Evolutionary conservation across 2,797 vertebrate species (phyloP), one percentile per base, ranked within the genome.

Genomic region (Phoxinus dragarum): DNA sequence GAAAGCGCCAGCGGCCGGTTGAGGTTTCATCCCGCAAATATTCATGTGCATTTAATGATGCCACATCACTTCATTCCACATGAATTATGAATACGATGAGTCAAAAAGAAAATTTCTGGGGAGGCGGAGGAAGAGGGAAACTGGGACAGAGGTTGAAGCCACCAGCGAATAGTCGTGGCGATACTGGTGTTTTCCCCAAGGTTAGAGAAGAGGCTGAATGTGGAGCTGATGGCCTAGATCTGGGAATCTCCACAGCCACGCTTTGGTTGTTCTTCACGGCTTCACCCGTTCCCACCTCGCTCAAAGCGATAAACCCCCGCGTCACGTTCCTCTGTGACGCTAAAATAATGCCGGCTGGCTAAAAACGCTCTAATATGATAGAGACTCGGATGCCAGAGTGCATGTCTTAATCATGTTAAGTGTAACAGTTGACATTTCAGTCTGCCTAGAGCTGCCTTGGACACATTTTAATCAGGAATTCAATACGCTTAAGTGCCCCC

Each of bases 41-140:
- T 93, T 93, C 91, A 92, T 93, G 89, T 88, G 87, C 78, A 81
- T 94, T 94, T 94, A 94, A 94, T 95, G 91, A 93, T 93, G 90
- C 87, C 6, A 81, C 91, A 93, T 93, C 88, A 91, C 91, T 93
- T 93, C 69, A 92, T 94, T 94, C 91, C 88, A 75, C 89, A 90
- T 93, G 91, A 93, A 92, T 94, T 93, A 94, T 93, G 89, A 92
- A 94, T 93, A 92, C 92, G 91, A 92, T 93, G 91, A 92, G 93
- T 85, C 59, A 86, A 88, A 86, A 86, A 84, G 75, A 85, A 68
- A 87, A 89, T 64, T 66, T 49, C 42, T 86, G 91, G 89, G 88
- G 59, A 87, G 77, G 49, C 78, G 61, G 64, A 49, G 40, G 61
- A 85, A 66, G 79, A 80, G 72, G 67, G 89, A 86, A 68, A 85